phyloP scores from a whole-genome alignment of 2,797 vertebrate species.

The Staurois parvus region DNA sequence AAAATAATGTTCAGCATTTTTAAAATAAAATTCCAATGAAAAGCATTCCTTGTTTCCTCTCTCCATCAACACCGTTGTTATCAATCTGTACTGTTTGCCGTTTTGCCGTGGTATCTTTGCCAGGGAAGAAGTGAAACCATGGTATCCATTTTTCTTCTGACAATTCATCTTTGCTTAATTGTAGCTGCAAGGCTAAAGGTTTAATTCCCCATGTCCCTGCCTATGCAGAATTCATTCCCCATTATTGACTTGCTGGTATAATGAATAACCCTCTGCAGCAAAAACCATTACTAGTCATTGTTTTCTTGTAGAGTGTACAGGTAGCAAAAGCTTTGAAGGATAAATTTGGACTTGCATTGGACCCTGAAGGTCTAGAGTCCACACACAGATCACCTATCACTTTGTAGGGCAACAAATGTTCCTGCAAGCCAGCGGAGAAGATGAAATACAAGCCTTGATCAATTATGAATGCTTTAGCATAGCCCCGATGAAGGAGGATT shows the following conservation, averaged over 20 bases:
- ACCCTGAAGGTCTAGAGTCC: neutral
- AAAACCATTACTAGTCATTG: neutral
- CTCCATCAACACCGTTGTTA: neutral
- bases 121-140: neutral
- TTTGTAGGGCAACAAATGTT: no score
- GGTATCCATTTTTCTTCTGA: constrained; percentile 22
- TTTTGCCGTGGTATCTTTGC: neutral
- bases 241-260: constrained; percentile 37
- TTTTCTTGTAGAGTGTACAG: neutral
- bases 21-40: neutral
- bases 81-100: neutral
- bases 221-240: constrained; percentile 43
- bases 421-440: neutral
- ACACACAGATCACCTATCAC: neutral
- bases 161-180: constrained; percentile 23
- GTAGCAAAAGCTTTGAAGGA: neutral
- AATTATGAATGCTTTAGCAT: neutral
- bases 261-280: constrained; percentile 39
- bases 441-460: neutral
- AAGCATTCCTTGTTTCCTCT: neutral
- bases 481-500: no score
- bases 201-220: constrained; percentile 16
- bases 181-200: constrained; percentile 15
- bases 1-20: no score
- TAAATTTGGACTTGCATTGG: neutral